Evolutionary conservation across 2,797 vertebrate species (phyloP).

Genomic region (Caiman crocodilus): DNA sequence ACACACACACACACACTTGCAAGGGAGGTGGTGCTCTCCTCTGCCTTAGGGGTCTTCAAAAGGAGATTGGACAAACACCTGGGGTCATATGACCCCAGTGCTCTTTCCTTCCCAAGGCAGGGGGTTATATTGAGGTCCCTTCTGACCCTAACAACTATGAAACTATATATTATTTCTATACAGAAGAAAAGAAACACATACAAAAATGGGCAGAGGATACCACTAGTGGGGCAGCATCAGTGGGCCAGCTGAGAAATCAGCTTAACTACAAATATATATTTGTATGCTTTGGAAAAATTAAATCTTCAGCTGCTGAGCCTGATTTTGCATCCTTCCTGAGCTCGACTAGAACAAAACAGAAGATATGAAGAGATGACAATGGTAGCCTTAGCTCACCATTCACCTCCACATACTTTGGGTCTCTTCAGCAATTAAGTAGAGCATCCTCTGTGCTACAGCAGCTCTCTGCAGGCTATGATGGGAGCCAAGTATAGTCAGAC

Average conservation of each 20-base stretch:
- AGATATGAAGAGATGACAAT: not conserved
- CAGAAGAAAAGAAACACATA: accelerated
- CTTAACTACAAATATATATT: not conserved
- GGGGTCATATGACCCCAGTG: too few species aligned
- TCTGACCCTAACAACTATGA: too few species aligned
- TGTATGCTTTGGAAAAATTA: not conserved
- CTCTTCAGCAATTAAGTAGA: not conserved
- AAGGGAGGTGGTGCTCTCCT: too few species aligned
- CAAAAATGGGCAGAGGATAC: not conserved
- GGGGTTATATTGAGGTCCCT: too few species aligned
- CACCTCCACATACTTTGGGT: not conserved
- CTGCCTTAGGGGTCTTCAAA: too few species aligned
- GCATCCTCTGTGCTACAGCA: not conserved
- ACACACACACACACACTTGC: too few species aligned
- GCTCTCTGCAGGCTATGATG: not conserved
- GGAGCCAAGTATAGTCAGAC: not conserved
- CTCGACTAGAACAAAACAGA: not conserved
- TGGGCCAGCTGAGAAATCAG: not conserved
- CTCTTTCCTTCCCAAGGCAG: too few species aligned
- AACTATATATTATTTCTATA: too few species aligned
- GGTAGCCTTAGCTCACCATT: not conserved
- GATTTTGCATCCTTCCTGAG: not conserved
- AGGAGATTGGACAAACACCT: too few species aligned
- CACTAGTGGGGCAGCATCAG: not conserved
- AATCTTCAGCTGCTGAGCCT: accelerated